Evolutionary conservation across 2,113 vertebrate species (phyloP), one percentile per base, ranked within the genome.

Genomic region (Hemibagrus wyckioides): DNA sequence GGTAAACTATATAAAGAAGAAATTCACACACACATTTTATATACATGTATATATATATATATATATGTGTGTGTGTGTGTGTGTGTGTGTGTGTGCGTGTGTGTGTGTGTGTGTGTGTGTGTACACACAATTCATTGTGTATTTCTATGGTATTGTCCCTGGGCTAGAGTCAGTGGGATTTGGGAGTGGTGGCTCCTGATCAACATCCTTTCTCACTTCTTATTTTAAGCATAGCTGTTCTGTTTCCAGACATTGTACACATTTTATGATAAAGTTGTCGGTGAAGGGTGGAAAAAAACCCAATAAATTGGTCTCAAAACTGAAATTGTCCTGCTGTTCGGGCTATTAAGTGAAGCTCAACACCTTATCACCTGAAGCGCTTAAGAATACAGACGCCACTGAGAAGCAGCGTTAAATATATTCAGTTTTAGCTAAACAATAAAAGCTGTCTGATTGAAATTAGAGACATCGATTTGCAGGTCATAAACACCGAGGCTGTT

Each of bases 181-280:
- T 83, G 86, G 89, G 89, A 87, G 89, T 87, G 89, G 89, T 84
- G 36, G 21, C 56, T 39, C 84, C 57, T 57, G 50, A 82, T 57
- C 61, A 82, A 28, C 52, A 56, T 80, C 30, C 17, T 8, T 48
- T 71, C 28, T 17, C 41, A 75, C 10, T 75, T 73, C 41, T 36
- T 44, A 44, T 23, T 44, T 44, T 4, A 41, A 39, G 23, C 33
- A 73, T 7, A 41, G 36, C 11, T 56, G 8, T 52, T 50, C 7
- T 77, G 25, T 77, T 77, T 17, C 13, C 48, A n/a, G 28, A 54
- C 15, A 52, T 80, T 21, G 44, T 56, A 50, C 15, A 41, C 17
- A 6, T 3, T 28, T 3, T 67, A 11, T 82, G 15, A 23, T 81
- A 82, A 65, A 21, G 14, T 3, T 6, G 21, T 11, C 39, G 84